A percentile compares a stretch with the other conserved stretches of the same genome.
Conservation (phyloP, 92 coral and sea anemone species). For the Actinostola sp. region DNA sequence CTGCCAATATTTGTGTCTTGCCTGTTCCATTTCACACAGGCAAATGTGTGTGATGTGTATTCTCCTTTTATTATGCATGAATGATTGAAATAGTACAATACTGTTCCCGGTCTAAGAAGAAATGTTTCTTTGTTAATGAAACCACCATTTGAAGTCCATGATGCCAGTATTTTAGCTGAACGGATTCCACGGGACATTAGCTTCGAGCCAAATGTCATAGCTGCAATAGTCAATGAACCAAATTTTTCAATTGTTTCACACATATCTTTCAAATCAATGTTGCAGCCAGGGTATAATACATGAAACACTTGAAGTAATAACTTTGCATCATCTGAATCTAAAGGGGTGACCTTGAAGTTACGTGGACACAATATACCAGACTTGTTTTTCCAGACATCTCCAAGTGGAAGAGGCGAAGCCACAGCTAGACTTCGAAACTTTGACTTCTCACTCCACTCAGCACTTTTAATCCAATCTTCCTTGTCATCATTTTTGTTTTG, state of each 20-base stretch:
- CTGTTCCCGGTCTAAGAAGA: constrained; percentile 49
- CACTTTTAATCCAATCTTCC: constrained; percentile 4
- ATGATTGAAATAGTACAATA: constrained; percentile 57
- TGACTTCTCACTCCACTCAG: constrained; percentile 38
- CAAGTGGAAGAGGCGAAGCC: constrained; percentile 45
- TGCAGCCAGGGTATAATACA: constrained; percentile 36
- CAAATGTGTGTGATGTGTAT: constrained; percentile 36
- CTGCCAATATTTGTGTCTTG: constrained; percentile 5
- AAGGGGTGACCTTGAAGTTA: constrained; percentile 26
- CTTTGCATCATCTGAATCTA: constrained; percentile 50
- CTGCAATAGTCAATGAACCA: constrained; percentile 46
- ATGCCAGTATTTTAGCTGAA: constrained; percentile 57
- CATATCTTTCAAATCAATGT: constrained; percentile 27
- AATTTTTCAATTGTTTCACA: constrained; percentile 46
- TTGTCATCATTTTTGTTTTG: constrained; percentile 30
- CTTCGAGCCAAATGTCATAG: constrained; percentile 50
- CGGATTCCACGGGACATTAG: constrained; percentile 57
- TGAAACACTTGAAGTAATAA: constrained; percentile 42
- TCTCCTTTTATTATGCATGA: constrained; percentile 28
- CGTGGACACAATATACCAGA: constrained; percentile 39
- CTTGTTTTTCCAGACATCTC: constrained; percentile 53
- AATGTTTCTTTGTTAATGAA: constrained; percentile 49
- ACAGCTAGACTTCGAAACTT: constrained; percentile 44
- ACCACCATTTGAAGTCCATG: constrained; percentile 53
- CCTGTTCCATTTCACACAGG: constrained; percentile 58